Evolutionary conservation across 1,140 invertebrate genomes (phyloP).

Genomic region (Lanistes nyassanus): DNA sequence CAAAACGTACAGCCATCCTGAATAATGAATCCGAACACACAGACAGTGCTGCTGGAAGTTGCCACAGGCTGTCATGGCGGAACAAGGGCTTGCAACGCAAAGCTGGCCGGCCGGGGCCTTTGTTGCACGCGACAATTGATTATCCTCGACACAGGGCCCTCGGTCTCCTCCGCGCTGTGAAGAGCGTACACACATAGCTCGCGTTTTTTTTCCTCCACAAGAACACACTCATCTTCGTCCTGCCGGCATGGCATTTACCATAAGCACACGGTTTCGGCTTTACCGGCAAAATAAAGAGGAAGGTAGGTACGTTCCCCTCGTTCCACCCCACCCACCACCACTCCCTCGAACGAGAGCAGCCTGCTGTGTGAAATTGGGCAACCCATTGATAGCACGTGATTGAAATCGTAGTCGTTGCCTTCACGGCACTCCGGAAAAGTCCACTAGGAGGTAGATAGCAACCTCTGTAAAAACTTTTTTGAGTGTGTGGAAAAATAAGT

Average conservation of each 20-base stretch:
- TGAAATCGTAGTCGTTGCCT: constrained; percentile 12
- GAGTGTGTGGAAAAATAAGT: too few relatives aligned
- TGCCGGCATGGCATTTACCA: background rate
- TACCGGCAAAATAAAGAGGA: constrained; percentile 15
- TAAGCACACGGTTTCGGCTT: constrained; percentile 10
- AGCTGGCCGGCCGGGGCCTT: constrained; percentile 4
- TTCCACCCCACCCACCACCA: background rate
- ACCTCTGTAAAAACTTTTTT: background rate
- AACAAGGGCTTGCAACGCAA: background rate
- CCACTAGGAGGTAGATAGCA: background rate
- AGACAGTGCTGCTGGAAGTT: background rate
- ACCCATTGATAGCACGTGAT: constrained; percentile 31
- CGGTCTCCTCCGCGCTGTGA: background rate
- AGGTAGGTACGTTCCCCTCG: constrained; percentile 9
- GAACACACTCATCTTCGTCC: constrained; percentile 3
- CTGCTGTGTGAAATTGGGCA: constrained; percentile 30
- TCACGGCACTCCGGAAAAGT: constrained; percentile 22
- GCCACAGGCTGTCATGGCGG: constrained; percentile 24
- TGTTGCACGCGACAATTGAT: constrained; percentile 1
- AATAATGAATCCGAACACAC: constrained; percentile 16
- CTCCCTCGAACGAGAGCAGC: background rate
- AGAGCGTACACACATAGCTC: background rate
- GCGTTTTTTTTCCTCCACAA: background rate
- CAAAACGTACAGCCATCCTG: constrained; percentile 8
- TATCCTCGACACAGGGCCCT: constrained; percentile 24